These are phyloP conservation scores for Onychostruthus taczanowskii DNA, from an alignment of 2,113 vertebrate species.

Conservation along the genomic window DNA sequence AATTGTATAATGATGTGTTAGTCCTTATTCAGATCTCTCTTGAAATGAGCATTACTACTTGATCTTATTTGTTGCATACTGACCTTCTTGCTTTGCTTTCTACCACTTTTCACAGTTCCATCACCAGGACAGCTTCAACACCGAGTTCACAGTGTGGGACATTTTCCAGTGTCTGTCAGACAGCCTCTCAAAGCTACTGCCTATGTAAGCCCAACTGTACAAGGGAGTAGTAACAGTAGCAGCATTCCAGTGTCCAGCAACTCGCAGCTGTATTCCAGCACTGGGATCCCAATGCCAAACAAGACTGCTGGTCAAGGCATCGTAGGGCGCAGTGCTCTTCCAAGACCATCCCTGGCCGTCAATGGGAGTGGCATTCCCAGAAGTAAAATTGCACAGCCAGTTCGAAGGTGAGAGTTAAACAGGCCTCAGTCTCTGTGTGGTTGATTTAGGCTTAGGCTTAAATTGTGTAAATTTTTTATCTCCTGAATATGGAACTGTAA, in stretches of 20 bases:
- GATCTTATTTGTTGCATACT: background rate
- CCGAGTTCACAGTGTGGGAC: conserved; percentile 90
- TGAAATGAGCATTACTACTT: background rate
- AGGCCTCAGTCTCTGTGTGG: background rate
- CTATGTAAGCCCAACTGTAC: conserved; percentile 93
- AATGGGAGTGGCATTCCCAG: conserved; percentile 84
- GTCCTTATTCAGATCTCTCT: background rate
- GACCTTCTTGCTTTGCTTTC: background rate
- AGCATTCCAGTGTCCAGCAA: conserved; percentile 76
- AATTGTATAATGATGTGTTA: background rate
- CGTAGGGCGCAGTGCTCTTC: conserved; percentile 86
- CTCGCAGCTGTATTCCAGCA: conserved; percentile 80
- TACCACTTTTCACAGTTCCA: conserved; percentile 77
- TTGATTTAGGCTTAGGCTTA: background rate
- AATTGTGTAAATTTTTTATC: background rate
- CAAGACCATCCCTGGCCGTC: conserved; percentile 87
- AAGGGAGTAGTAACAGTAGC: conserved; percentile 75
- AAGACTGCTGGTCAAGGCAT: conserved; percentile 77
- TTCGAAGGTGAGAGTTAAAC: conserved; percentile 83
- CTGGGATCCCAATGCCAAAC: conserved; percentile 82
- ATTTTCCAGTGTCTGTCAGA: conserved; percentile 83
- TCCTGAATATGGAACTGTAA: background rate
- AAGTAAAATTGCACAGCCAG: conserved; percentile 91
- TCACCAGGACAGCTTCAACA: conserved; percentile 90
- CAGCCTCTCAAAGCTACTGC: conserved; percentile 93